Evolutionary conservation across 1,140 invertebrate species (phyloP).

Genomic region (Heliconius hewitsoni): DNA sequence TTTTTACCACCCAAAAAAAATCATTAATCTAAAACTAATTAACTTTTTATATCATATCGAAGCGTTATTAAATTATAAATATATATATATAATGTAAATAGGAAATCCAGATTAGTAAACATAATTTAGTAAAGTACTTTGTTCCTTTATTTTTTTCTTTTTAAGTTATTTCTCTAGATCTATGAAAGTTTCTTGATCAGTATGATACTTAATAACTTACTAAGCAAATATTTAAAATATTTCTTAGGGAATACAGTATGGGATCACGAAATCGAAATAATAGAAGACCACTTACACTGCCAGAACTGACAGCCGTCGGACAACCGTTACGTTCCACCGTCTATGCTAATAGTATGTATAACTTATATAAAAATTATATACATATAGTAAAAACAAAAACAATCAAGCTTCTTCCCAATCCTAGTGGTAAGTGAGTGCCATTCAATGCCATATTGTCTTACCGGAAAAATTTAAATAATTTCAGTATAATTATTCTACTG

Average conservation of each 20-base stretch:
- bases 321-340: constrained; percentile 65
- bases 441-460: too few species aligned
- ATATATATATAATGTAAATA: too few species aligned
- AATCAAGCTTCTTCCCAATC: too few species aligned
- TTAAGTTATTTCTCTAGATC: not conserved
- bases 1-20: too few species aligned
- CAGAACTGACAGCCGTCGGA: constrained; percentile 57
- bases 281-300: constrained; percentile 66
- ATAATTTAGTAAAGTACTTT: too few species aligned
- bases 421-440: too few species aligned
- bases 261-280: constrained; percentile 52
- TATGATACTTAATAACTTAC: not conserved
- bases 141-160: not conserved
- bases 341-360: constrained; percentile 66
- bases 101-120: too few species aligned
- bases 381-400: not conserved
- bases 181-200: not conserved
- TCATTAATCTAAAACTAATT: too few species aligned
- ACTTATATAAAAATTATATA: constrained; percentile 14
- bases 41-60: too few species aligned
- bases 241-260: constrained; percentile 63
- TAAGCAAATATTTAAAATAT: not conserved
- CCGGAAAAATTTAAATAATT: too few species aligned
- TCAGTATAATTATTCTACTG: too few species aligned
- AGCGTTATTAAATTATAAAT: too few species aligned